These are phyloP conservation scores for Rhimphoctona megacephalus DNA, from an alignment of 2,888 invertebrate genomes.

Conservation along the genomic window DNA sequence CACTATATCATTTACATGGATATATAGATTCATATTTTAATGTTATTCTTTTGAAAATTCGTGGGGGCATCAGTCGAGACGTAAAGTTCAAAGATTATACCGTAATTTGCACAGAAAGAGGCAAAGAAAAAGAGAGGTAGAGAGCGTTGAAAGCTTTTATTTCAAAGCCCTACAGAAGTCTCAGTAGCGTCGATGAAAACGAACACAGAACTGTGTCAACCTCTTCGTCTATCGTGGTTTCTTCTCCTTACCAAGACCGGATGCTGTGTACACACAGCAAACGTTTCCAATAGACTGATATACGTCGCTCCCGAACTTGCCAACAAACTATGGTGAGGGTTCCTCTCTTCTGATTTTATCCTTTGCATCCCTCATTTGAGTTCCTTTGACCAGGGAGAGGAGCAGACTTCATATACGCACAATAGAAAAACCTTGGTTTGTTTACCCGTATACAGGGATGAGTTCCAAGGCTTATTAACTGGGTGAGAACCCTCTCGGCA, in stretches of 20 bases:
- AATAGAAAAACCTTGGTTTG: not conserved
- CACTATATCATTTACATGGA: not conserved
- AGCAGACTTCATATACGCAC: not conserved
- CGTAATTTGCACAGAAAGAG: not conserved
- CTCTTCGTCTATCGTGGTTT: not conserved
- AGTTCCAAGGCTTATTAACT: not conserved
- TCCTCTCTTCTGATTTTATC: not conserved
- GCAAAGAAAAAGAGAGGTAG: not conserved
- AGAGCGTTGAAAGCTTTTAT: not conserved
- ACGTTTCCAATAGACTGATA: constrained; percentile 57
- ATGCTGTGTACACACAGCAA: constrained; percentile 50
- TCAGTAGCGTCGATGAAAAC: constrained; percentile 21
- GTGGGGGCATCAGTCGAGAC: not conserved
- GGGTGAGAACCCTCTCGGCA: not conserved
- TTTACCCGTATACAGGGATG: not conserved
- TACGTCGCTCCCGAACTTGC: constrained; percentile 46
- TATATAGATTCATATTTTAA: not conserved
- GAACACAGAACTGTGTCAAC: not conserved
- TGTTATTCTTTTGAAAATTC: not conserved
- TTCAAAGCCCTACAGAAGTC: constrained; percentile 4
- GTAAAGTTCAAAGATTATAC: not conserved
- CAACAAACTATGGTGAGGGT: constrained; percentile 40
- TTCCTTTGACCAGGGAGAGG: constrained; percentile 38
- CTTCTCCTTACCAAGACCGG: not conserved
- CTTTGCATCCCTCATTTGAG: constrained; percentile 10